Base-by-base conservation (phyloP, 2,113 vertebrate genomes). In the Oncorhynchus keta region DNA sequence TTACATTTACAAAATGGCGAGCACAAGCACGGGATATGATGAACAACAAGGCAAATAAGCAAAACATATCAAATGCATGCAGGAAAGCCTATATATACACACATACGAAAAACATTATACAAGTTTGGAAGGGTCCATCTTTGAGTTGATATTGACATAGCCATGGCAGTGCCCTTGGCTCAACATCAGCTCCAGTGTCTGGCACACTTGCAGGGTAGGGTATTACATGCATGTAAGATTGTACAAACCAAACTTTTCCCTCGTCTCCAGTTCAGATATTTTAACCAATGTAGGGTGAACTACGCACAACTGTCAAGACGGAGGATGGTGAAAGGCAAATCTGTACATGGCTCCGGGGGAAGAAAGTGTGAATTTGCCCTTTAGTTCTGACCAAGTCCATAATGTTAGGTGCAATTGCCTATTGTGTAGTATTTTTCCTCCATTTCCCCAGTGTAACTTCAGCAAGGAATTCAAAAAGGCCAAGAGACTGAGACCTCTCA, bases 401-500 rank as follows among this genome's bases (percentile, higher is more conserved):
- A 65, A 76, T 72, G 35, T 76, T 45, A 68, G 76, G 57, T 73
- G 73, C 77, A 81, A 69, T 74, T 77, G 78, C 81, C 81, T 77
- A 16, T 77, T 76, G 74, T 72, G 73, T 81, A 76, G 68, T 45
- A 49, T 35, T 35, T 79, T 74, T 79, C 78, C 72, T 82, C 61
- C 74, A 26, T 87, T 79, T 86, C 82, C 76, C 80, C 70, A 79
- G 73, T 76, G 39, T 79, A 88, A 90, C 84, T 82, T 89, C 85
- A 86, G 85, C 87, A 90, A 92, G 87, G 81, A 92, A 90, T 91
- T 92, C 13, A 80, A 88, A 45, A 76, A 92, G 80, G 81, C 82
- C 83, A 89, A 87, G 62, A 32, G 65, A 78, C 66, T 70, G 49
- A 78, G 79, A 80, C 81, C 78, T 82, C 75, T 97, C 95, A 98